Evolutionary conservation across 2,797 vertebrate genomes (phyloP), one percentile per base, ranked within the genome.

Genomic region (Streptopelia turtur): DNA sequence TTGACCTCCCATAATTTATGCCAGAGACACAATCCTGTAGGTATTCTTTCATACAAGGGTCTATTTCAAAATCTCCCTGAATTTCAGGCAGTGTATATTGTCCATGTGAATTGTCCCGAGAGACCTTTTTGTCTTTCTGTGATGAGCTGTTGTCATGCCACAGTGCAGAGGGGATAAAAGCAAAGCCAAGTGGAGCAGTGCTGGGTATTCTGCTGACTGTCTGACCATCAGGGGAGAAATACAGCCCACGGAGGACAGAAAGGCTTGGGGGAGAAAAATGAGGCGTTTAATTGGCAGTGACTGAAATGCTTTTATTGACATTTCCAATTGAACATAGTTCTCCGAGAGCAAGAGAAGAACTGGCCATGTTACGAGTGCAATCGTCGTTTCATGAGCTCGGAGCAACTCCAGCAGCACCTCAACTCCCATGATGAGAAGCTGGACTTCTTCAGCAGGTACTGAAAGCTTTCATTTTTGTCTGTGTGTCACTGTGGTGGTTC

Each of bases 331-430:
- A 68, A 75, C 33, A 6, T 91, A 99, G 99, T 99, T 72, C 98
- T 99, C 70, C 98, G 99, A 85, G 99, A 99, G 60, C 99, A 99
- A 91, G 99, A 99, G 97, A 99, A 99, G 98, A 99, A 99, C 94
- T 99, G 99, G 99, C 99, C 99, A 0, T 99, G 99, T 93, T 99
- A 99, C 1, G 99, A 99, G 93, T 99, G 99, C 81, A 99, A 99
- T 94, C 98, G 99, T 3, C 99, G 99, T 31, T 99, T 99, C 82
- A 98, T 99, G 98, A 99, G 99, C 98, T 99, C 99, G 0, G 99
- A 99, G 89, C 99, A 99, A 65, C 98, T 99, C 56, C 99, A 99
- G 94, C 99, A 99, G 83, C 99, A 99, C 93, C 99, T 99, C 95
- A 99, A 99, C 97, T 98, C 99, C 97, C 99, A 99, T 1, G 99